phyloP scores from a whole-genome alignment of 2,888 invertebrate genomes.

The Lycaena phlaeas region DNA sequence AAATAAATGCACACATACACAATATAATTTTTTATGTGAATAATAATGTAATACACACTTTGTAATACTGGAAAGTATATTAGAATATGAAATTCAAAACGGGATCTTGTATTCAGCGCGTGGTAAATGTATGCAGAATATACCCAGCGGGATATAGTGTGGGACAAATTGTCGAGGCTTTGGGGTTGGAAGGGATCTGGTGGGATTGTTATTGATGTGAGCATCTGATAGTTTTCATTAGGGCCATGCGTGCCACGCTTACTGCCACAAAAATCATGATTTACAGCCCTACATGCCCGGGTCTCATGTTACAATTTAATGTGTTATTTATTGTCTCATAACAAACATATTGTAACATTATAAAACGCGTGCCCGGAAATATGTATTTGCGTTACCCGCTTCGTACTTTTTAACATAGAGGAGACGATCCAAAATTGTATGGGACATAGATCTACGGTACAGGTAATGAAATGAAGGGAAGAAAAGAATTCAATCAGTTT shows the following conservation, averaged over 20 bases:
- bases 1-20: no score
- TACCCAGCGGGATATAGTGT: slow-evolving; percentile 42
- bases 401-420: no score
- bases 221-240: slow-evolving; percentile 53
- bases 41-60: no score
- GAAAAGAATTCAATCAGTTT: no score
- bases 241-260: slow-evolving; percentile 46
- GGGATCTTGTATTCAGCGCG: slow-evolving; percentile 12
- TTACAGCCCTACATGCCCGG: slow-evolving; percentile 25
- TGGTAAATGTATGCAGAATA: slow-evolving; percentile 22
- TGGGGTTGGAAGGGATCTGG: slow-evolving; percentile 42
- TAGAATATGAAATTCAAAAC: slow-evolving; percentile 1
- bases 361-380: neutral
- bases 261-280: slow-evolving; percentile 45
- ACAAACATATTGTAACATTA: neutral
- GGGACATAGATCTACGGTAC: no score
- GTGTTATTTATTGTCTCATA: slow-evolving; percentile 6
- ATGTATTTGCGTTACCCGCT: no score
- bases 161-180: slow-evolving; percentile 50
- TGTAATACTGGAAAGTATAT: slow-evolving; percentile 8
- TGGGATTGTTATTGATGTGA: slow-evolving; percentile 58
- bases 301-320: neutral
- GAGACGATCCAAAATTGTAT: no score
- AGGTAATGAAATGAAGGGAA: no score
- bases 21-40: no score